Percentiles rank a stretch among this genome's conserved stretches.
Evolutionary conservation across 23 tunicate species (phyloP).

Genomic region (Ciona savignyi): DNA sequence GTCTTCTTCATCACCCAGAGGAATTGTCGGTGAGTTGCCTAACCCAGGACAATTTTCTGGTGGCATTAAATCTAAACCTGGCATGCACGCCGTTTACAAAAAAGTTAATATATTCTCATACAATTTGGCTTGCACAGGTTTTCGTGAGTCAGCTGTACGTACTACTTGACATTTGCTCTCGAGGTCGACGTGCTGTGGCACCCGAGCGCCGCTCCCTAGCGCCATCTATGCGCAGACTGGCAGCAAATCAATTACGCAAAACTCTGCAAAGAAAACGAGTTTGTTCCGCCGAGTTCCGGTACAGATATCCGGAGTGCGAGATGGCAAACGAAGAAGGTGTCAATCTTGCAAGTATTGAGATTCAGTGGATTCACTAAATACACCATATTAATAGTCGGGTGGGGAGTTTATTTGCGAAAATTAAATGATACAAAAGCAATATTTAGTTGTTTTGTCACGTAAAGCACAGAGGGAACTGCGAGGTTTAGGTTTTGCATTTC

Average conservation of each 20-base stretch:
- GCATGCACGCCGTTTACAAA: no score
- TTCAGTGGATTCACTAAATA: background rate
- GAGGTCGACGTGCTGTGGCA: slow-evolving; percentile 26
- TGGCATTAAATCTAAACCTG: no score
- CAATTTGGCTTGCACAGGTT: no score
- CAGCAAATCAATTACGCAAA: slow-evolving; percentile 24
- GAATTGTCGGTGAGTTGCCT: slow-evolving; percentile 43
- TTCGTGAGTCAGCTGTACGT: slow-evolving; percentile 14
- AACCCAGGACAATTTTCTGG: no score
- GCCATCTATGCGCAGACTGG: background rate
- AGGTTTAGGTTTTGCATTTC: no score
- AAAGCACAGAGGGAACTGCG: no score
- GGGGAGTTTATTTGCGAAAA: no score
- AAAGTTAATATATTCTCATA: background rate
- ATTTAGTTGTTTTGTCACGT: no score
- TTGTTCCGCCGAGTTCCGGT: slow-evolving; percentile 20
- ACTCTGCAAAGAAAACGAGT: slow-evolving; percentile 7
- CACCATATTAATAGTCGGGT: no score
- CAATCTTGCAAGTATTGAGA: background rate
- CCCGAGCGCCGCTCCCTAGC: background rate
- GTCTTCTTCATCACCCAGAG: slow-evolving; percentile 46
- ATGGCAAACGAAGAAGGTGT: background rate
- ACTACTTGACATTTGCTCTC: slow-evolving; percentile 28
- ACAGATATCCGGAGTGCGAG: slow-evolving; percentile 67
- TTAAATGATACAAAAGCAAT: no score